These are phyloP conservation scores for Puffinus mauretanicus DNA, from an alignment of 2,113 vertebrate species.

Conservation along the genomic window DNA sequence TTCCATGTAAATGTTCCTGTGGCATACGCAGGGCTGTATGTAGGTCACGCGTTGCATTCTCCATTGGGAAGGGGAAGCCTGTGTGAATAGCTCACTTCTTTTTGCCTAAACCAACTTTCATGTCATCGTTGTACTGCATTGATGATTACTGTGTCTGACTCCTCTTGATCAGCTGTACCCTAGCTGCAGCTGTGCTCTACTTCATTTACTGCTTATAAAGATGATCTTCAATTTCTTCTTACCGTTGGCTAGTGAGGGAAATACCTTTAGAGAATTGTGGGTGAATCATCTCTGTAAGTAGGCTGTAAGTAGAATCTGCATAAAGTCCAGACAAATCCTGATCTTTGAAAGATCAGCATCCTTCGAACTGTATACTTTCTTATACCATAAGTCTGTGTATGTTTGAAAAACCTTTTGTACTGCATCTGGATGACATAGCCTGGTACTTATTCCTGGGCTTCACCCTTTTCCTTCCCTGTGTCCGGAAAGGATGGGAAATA, in stretches of 20 bases:
- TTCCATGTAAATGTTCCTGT: neutral
- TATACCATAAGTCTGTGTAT: neutral
- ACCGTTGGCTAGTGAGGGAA: neutral
- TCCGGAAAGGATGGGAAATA: neutral
- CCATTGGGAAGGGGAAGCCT: neutral
- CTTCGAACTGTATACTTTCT: neutral
- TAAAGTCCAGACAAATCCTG: neutral
- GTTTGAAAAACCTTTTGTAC: neutral
- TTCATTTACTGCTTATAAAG: neutral
- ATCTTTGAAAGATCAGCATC: neutral
- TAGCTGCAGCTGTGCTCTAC: neutral
- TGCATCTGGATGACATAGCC: neutral
- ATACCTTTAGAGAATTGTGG: neutral
- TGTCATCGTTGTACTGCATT: accelerated
- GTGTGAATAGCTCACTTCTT: neutral
- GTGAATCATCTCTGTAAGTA: neutral
- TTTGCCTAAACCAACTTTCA: neutral
- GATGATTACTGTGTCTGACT: neutral
- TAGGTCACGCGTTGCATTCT: accelerated
- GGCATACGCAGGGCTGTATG: accelerated
- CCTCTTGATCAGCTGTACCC: neutral
- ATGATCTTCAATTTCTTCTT: neutral
- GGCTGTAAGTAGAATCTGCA: neutral
- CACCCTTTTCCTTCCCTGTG: neutral
- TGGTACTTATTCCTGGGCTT: neutral